Conservation (phyloP, 2,113 vertebrate species). For the Chrysochloris asiatica region DNA sequence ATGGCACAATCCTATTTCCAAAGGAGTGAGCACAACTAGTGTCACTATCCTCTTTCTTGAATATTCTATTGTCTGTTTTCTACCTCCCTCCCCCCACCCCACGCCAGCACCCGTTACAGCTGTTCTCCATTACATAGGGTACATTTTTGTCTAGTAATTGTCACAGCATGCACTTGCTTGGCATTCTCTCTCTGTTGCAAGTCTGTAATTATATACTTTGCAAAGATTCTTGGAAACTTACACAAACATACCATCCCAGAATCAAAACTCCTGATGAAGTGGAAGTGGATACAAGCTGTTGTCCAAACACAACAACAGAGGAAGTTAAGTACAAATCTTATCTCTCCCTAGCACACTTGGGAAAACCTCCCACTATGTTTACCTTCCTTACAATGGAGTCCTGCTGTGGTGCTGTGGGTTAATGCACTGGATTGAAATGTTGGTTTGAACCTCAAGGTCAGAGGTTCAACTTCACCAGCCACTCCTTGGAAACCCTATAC, state of each 20-base stretch:
- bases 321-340: slow-evolving; percentile 31
- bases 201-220: slow-evolving; percentile 65
- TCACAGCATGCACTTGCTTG: slow-evolving; percentile 29
- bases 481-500: too few species aligned
- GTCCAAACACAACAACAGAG: slow-evolving; percentile 33
- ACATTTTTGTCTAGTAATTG: slow-evolving; percentile 69
- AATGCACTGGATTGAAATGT: too few species aligned
- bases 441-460: too few species aligned
- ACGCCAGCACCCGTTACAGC: neutral
- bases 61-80: neutral
- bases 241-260: slow-evolving; percentile 40
- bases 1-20: slow-evolving; percentile 23
- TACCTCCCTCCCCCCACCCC: neutral
- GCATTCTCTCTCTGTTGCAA: slow-evolving; percentile 47
- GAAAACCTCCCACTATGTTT: neutral
- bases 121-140: slow-evolving; percentile 4
- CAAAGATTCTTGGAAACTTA: slow-evolving; percentile 60
- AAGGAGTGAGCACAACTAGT: neutral
- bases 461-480: too few species aligned
- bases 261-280: slow-evolving; percentile 49
- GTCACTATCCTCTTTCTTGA: slow-evolving; percentile 15
- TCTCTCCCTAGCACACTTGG: slow-evolving; percentile 22
- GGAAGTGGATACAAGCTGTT: neutral
- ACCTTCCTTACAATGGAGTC: too few species aligned
- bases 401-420: too few species aligned